Evolutionary conservation across 2,888 invertebrate genomes (phyloP), one percentile per base, ranked within the genome.

Genomic region (Cremastinae sp.): DNA sequence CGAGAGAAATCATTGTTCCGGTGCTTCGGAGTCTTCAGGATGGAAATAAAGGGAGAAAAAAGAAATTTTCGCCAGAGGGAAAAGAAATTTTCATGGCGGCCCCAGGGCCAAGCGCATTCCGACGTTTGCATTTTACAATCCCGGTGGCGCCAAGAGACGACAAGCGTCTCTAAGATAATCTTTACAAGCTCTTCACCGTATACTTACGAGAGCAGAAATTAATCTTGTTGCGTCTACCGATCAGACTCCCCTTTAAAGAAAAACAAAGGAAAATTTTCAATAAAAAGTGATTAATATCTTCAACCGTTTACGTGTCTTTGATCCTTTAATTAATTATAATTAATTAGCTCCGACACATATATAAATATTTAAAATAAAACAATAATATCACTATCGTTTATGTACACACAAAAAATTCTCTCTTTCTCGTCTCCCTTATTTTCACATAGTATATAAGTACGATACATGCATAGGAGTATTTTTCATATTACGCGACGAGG

Each of bases 91-190:
- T 16, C 37, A 53, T 7, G 37, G 8, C 14, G 14, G 16, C 14
- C 10, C 22, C n/a, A n/a, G n/a, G 10, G 51, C 64, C 39, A 53
- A 64, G 51, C 18, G 39, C 78, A 82, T 82, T 82, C 78, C 80
- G 28, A 45, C 79, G 78, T 75, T 74, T 82, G 79, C 71, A 49
- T 78, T 69, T 79, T 75, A 75, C 78, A 78, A 79, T 59, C 74
- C 49, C 61, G 45, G 74, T 74, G 81, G 80, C 82, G 82, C 79
- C 80, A 78, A 78, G 68, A 61, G 47, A 22, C 45, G 53, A 59
- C 53, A 16, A 59, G n/a, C 28, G 39, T 45, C 45, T 18, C 14
- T 41, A 43, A 5, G 35, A 72, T 72, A 56, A 51, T 64, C 41
- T 43, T 45, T 10, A 12, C 5, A 12, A 16, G 69, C 43, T 59